phyloP scores from a whole-genome alignment of 1,140 invertebrate species.

The Argopecten irradians region DNA sequence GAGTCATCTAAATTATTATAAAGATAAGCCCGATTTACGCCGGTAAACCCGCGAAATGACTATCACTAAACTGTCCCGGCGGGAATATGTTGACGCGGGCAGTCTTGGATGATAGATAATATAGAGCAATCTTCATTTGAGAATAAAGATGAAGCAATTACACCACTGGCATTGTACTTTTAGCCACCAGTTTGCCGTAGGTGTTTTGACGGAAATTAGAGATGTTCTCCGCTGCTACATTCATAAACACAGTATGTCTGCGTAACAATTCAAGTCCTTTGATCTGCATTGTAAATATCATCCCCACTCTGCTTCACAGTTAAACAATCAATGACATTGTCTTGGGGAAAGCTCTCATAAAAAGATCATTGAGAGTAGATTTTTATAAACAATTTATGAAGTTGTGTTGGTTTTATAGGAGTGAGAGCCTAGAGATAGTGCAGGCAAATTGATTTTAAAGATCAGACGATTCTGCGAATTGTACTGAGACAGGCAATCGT shows the following conservation, averaged over 20 bases:
- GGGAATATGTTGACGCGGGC: too few relatives aligned
- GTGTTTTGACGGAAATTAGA: neutral
- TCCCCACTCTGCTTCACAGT: neutral
- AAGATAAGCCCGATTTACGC: too few relatives aligned
- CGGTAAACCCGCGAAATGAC: too few relatives aligned
- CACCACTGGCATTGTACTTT: too few relatives aligned
- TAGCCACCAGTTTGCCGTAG: too few relatives aligned
- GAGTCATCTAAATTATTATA: too few relatives aligned
- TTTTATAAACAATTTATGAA: neutral
- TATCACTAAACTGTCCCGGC: too few relatives aligned
- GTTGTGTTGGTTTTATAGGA: neutral
- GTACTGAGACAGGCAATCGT: neutral
- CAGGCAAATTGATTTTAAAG: slow-evolving; percentile 8
- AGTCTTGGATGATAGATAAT: neutral
- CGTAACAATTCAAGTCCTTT: neutral
- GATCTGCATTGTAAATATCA: neutral
- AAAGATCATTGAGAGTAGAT: neutral
- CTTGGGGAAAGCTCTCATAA: neutral
- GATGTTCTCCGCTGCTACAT: too few relatives aligned
- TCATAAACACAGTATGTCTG: neutral
- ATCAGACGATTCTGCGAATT: neutral
- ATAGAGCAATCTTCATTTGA: neutral
- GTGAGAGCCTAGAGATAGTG: neutral
- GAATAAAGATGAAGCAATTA: neutral
- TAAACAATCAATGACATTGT: neutral